A percentile compares a stretch with the other conserved stretches of the same genome.
Conservation (phyloP, 2,113 vertebrate species). For the Ondatra zibethicus region DNA sequence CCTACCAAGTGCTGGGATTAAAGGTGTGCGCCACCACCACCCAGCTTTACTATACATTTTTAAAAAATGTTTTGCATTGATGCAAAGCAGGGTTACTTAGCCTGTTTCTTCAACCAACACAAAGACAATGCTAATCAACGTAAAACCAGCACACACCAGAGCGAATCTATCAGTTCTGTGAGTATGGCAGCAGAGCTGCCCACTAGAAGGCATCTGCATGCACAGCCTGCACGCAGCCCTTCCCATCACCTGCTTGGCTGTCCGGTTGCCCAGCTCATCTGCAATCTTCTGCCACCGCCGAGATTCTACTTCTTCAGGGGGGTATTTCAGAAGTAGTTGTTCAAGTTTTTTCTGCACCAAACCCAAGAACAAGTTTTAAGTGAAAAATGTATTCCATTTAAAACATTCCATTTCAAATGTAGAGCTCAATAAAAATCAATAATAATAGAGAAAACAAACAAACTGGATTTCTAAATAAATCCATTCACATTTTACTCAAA, state of each 20-base stretch:
- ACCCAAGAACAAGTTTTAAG: slow-evolving; percentile 42
- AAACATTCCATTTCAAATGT: slow-evolving; percentile 9
- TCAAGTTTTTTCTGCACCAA: slow-evolving; percentile 95
- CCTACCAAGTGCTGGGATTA: no score
- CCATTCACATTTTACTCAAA: slow-evolving; percentile 44
- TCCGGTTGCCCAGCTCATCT: slow-evolving; percentile 96
- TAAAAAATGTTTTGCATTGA: slow-evolving; percentile 3
- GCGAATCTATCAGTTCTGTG: not conserved
- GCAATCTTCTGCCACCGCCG: slow-evolving; percentile 99
- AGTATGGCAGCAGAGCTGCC: not conserved
- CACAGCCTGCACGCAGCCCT: not conserved
- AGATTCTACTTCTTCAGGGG: slow-evolving; percentile 97
- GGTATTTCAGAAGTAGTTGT: slow-evolving; percentile 96
- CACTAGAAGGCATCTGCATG: not conserved
- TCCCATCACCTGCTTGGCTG: slow-evolving; percentile 94
- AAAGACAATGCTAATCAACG: not conserved
- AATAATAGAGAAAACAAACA: no score
- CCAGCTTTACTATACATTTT: not conserved
- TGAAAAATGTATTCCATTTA: slow-evolving; percentile 46
- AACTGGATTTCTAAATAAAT: slow-evolving; percentile 50
- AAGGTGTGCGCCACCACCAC: no score
- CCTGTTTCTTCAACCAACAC: slow-evolving; percentile 2
- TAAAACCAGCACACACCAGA: not conserved
- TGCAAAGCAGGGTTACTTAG: slow-evolving; percentile 7
- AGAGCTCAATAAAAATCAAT: no score